These are phyloP conservation scores for Plagiodera versicolora DNA, from an alignment of 2,888 invertebrate species.

Conservation along the genomic window DNA sequence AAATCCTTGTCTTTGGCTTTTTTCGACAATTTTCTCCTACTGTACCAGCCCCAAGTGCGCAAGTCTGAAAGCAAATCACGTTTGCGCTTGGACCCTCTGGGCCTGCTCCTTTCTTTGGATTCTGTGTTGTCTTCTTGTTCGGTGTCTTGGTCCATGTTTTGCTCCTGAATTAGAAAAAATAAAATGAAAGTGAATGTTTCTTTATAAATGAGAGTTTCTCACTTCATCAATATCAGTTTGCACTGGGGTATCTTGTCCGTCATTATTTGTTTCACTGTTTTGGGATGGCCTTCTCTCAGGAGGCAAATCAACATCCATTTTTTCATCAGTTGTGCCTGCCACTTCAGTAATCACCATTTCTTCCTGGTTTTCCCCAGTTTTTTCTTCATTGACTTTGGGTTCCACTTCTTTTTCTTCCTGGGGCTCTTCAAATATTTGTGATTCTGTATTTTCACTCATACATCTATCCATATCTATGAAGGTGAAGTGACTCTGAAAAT, in stretches of 20 bases:
- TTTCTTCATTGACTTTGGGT: slow-evolving; percentile 32
- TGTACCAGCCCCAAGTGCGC: slow-evolving; percentile 80
- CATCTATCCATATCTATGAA: slow-evolving; percentile 51
- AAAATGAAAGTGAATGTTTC: too few species aligned
- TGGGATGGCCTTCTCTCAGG: slow-evolving; percentile 48
- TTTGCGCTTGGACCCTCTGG: slow-evolving; percentile 59
- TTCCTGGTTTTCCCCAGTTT: slow-evolving; percentile 48
- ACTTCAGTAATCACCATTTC: slow-evolving; percentile 43
- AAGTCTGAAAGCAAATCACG: slow-evolving; percentile 72
- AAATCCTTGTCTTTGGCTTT: slow-evolving; percentile 64
- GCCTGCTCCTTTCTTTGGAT: slow-evolving; percentile 42
- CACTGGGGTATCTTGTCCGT: slow-evolving; percentile 46
- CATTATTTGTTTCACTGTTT: slow-evolving; percentile 48
- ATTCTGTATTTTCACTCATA: slow-evolving; percentile 43
- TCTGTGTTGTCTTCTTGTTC: slow-evolving; percentile 50
- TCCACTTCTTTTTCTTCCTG: slow-evolving; percentile 47
- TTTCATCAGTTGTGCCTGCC: slow-evolving; percentile 45
- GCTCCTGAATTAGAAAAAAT: slow-evolving; percentile 32
- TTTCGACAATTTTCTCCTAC: slow-evolving; percentile 60
- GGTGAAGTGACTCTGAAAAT: slow-evolving; percentile 50
- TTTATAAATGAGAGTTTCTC: too few species aligned
- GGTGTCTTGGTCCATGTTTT: slow-evolving; percentile 42
- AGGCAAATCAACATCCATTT: slow-evolving; percentile 46
- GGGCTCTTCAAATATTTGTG: slow-evolving; percentile 20
- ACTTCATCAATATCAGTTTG: slow-evolving; percentile 54